These are phyloP conservation scores for Syngnathoides biaculeatus DNA, from an alignment of 2,113 vertebrate genomes.

Conservation along the genomic window DNA sequence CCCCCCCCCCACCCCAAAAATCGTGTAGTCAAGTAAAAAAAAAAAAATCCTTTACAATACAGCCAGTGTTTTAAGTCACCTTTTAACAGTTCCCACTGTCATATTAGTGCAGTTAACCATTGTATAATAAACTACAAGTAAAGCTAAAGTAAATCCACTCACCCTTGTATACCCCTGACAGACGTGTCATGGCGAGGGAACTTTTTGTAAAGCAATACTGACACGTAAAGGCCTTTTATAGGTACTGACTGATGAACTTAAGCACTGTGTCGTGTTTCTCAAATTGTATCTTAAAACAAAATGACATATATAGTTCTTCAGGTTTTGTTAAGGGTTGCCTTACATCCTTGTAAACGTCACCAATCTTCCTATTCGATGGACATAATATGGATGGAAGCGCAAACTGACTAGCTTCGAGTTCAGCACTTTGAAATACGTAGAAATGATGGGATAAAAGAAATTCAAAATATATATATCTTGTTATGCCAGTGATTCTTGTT, in stretches of 20 bases:
- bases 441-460: not conserved
- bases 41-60: not conserved
- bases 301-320: not conserved
- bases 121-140: not conserved
- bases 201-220: not conserved
- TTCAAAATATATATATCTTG: too few species aligned
- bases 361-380: not conserved
- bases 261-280: not conserved
- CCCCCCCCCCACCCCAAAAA: not conserved
- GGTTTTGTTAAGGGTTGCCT: not conserved
- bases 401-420: not conserved
- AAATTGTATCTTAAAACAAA: slow-evolving; percentile 3
- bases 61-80: slow-evolving; percentile 1
- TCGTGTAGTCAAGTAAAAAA: not conserved
- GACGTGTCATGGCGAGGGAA: not conserved
- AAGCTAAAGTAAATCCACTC: not conserved
- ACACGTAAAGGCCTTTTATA: not conserved
- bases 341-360: not conserved
- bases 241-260: not conserved
- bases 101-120: not conserved
- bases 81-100: not conserved
- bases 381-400: not conserved
- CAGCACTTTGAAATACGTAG: not conserved
- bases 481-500: not conserved
- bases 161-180: not conserved